Percentiles rank a stretch among this genome's conserved stretches.
phyloP scores from a whole-genome alignment of 2,888 invertebrate genomes.

The Chrysolina americana region DNA sequence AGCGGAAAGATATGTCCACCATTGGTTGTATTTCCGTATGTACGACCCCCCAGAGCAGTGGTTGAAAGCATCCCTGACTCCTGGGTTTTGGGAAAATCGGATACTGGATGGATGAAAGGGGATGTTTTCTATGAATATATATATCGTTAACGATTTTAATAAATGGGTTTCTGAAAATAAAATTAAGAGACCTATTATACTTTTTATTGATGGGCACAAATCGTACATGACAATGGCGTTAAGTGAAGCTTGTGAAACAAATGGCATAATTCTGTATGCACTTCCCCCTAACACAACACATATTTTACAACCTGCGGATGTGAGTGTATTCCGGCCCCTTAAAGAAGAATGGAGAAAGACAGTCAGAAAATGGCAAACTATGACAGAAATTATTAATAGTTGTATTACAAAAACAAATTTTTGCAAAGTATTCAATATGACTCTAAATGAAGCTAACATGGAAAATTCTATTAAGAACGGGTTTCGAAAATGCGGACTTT shows the following conservation, averaged over 20 bases:
- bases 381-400: too few species aligned
- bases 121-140: conserved; percentile 13
- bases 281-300: conserved; percentile 37
- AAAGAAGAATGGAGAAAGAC: too few species aligned
- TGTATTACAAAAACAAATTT: background rate
- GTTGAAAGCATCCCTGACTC: background rate
- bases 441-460: too few species aligned
- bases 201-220: conserved; percentile 16
- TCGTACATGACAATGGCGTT: background rate
- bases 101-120: conserved; percentile 4
- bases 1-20: too few species aligned
- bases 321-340: too few species aligned
- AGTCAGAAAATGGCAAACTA: too few species aligned
- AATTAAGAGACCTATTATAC: background rate
- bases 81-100: background rate
- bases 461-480: conserved; percentile 1
- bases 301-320: too few species aligned
- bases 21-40: too few species aligned
- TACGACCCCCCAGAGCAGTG: too few species aligned
- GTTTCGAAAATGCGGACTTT: conserved; percentile 29
- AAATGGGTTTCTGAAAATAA: background rate
- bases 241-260: conserved; percentile 29
- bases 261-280: conserved; percentile 54
- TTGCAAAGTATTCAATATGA: background rate
- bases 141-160: background rate